Base-by-base conservation (phyloP, 2,888 invertebrate species). In the Luffia ferchaultella region DNA sequence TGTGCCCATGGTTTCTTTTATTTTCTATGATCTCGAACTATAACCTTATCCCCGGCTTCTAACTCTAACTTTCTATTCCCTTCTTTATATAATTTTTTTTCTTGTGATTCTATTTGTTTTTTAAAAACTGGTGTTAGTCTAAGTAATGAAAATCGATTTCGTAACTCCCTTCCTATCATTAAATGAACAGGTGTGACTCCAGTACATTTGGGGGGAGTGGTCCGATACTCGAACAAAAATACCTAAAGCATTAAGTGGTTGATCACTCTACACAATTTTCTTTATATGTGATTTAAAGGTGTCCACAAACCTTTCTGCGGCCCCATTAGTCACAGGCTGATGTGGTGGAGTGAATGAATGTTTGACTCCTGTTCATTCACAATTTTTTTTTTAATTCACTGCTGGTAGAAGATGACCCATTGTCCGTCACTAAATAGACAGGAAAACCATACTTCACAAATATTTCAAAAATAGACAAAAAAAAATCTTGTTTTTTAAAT, bases 231-330 rank as follows among this genome's bases (percentile, higher is more conserved):
- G 7, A 15, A 40, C 15, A 40, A 40, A 40, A 40, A 40, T 40
- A 15, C 40, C 40, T 40, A 40, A 7, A 15, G 40, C 40, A 40
- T 40, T 40, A 7, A 40, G 40, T 15, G 40, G 12, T 40, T 40
- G 7, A 40, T 15, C 40, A 40, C 40, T 40, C 9, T 40, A 7
- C 15, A 40, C 40, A 9, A 40, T 40, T 53, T 53, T 51, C 16
- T 30, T 52, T 1, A 55, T n/a, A 44, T 54, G 41, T 9, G 51
- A 40, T 51, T 54, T 54, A 50, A 56, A 54, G 16, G 52, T 54
- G 16, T 54, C 56, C 2, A 57, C 54, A 54, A 57, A 55, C 15
- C 55, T 42, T 42, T 57, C 55, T 1, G 57, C 57, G 1, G 53
- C 53, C 2, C 55, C 55, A 49, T 57, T 55, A 1, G 55, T 54